These are phyloP conservation scores for Leptinotarsa haldemani DNA, from an alignment of 2,888 invertebrate genomes.

Conservation along the genomic window DNA sequence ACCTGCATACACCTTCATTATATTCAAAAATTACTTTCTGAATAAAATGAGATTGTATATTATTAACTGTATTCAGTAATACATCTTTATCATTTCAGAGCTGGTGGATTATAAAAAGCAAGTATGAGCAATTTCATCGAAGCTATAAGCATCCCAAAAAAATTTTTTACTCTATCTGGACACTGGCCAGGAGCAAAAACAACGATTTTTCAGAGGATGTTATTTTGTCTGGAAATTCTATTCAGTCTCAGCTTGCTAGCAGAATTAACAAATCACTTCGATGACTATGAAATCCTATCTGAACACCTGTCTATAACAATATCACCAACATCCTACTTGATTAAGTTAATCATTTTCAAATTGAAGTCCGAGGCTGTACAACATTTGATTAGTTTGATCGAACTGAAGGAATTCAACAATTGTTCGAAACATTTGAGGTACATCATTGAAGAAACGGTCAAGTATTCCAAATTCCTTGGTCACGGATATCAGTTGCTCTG, in stretches of 20 bases:
- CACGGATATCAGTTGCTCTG: conserved; percentile 23
- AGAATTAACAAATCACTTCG: conserved; percentile 21
- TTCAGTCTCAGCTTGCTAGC: conserved; percentile 14
- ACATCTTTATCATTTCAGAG: neutral
- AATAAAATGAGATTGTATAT: no score
- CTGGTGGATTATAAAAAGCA: neutral
- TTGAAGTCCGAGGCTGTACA: neutral
- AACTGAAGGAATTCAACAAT: conserved; percentile 25
- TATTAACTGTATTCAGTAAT: no score
- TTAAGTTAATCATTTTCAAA: conserved; percentile 28
- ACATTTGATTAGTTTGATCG: neutral
- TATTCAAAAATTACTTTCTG: no score
- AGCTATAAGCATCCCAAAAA: conserved; percentile 19
- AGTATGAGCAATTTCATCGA: conserved; percentile 16
- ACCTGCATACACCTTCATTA: no score
- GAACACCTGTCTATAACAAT: conserved; percentile 27
- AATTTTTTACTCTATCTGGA: conserved; percentile 17
- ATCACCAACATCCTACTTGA: conserved; percentile 26
- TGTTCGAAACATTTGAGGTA: conserved; percentile 10
- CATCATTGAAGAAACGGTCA: conserved; percentile 8
- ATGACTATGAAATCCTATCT: conserved; percentile 21
- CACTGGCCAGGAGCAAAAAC: conserved; percentile 26
- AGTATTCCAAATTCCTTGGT: conserved; percentile 20
- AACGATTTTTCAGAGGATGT: neutral
- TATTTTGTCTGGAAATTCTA: neutral